phyloP scores from a whole-genome alignment of 2,113 vertebrate species.

The Crotalus viridis region DNA sequence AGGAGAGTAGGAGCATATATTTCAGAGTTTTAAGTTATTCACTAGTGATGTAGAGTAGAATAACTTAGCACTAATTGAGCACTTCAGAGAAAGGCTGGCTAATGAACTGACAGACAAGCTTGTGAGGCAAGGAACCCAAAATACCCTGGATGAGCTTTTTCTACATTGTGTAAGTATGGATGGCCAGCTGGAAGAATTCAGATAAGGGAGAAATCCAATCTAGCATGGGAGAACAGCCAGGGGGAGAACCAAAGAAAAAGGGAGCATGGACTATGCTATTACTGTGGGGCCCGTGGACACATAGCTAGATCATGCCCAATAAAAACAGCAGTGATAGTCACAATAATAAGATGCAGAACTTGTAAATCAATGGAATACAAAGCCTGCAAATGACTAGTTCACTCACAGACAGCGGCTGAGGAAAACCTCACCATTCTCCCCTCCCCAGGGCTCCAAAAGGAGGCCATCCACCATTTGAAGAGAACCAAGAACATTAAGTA shows the following conservation, averaged over 20 bases:
- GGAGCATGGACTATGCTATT: background rate
- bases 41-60: background rate
- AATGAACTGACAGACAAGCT: background rate
- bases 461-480: background rate
- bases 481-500: background rate
- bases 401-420: background rate
- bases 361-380: background rate
- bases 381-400: background rate
- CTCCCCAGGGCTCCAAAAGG: background rate
- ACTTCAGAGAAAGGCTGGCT: background rate
- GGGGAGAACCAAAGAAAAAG: background rate
- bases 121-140: background rate
- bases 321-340: background rate
- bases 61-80: background rate
- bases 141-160: background rate
- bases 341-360: background rate
- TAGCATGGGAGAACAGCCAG: background rate
- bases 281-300: background rate
- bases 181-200: background rate
- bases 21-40: background rate
- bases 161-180: background rate
- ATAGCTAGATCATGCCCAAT: background rate
- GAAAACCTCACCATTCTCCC: background rate
- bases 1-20: background rate
- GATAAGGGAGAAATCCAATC: background rate